phyloP scores from a whole-genome alignment of 1,140 invertebrate species.

The Sweltsa coloradensis region DNA sequence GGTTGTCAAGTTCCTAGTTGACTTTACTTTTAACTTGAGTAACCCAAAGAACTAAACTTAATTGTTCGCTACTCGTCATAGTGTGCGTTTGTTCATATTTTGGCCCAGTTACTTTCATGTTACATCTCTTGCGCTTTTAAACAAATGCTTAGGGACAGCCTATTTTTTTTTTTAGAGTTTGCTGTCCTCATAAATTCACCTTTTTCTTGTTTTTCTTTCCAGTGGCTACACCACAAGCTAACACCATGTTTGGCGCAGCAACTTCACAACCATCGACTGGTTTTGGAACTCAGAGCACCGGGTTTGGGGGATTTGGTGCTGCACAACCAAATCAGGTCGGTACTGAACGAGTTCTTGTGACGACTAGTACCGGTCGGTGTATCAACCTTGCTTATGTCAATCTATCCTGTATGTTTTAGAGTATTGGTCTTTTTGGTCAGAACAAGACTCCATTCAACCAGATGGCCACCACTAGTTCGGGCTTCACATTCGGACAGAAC shows the following conservation, averaged over 20 bases:
- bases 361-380: neutral
- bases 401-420: constrained; percentile 23
- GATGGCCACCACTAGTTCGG: constrained; percentile 29
- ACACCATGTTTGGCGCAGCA: constrained; percentile 26
- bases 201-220: too few relatives aligned
- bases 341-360: neutral
- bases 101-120: too few relatives aligned
- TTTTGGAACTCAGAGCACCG: constrained; percentile 32
- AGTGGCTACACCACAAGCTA: constrained; percentile 24
- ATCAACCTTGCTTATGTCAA: neutral
- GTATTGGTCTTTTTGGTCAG: constrained; percentile 34
- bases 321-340: constrained; percentile 32
- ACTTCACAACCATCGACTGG: constrained; percentile 27
- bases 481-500: constrained; percentile 34
- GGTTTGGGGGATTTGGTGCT: constrained; percentile 31
- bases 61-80: too few relatives aligned
- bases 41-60: too few relatives aligned
- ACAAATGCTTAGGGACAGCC: too few relatives aligned
- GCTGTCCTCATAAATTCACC: too few relatives aligned
- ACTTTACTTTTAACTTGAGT: too few relatives aligned
- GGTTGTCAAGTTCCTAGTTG: too few relatives aligned
- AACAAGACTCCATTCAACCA: constrained; percentile 35
- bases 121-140: too few relatives aligned
- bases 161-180: too few relatives aligned
- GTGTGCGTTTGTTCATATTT: too few relatives aligned